Evolutionary conservation across 2,888 invertebrate species (phyloP).

Genomic region (Drosophila quinaria): DNA sequence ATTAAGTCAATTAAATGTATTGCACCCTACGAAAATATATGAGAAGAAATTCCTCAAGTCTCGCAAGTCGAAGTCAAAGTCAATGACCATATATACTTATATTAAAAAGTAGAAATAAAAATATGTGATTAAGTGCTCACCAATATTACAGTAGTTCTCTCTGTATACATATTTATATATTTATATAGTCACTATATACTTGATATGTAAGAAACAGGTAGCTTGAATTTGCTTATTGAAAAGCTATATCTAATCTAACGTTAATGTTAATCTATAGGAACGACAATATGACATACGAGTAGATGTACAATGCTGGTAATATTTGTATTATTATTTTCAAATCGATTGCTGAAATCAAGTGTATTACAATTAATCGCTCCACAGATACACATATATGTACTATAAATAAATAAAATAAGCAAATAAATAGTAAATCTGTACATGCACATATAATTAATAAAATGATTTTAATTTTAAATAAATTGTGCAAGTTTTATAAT

Average conservation of each 20-base stretch:
- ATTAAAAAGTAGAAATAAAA: neutral
- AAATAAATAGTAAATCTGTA: too few species aligned
- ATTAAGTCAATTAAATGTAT: neutral
- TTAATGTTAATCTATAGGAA: conserved; percentile 30
- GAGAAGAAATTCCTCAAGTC: neutral
- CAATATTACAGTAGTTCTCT: conserved; percentile 3
- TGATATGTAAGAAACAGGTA: conserved; percentile 5
- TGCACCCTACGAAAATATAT: neutral
- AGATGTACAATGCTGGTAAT: conserved; percentile 1
- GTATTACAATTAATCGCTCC: conserved; percentile 5
- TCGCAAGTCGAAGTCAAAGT: conserved; percentile 5
- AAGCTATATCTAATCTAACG: conserved; percentile 45
- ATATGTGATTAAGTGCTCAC: conserved; percentile 3
- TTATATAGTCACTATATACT: conserved; percentile 6
- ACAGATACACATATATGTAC: neutral
- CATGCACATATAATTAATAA: too few species aligned
- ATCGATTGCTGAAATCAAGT: conserved; percentile 1
- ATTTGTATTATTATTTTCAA: conserved; percentile 20
- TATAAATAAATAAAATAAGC: too few species aligned
- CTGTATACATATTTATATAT: neutral
- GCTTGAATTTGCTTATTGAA: conserved; percentile 15
- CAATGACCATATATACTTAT: conserved; percentile 18
- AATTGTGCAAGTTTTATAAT: too few species aligned
- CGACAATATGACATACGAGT: conserved; percentile 13
- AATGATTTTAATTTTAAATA: too few species aligned